Evolutionary conservation across 1,140 invertebrate species (phyloP).

Genomic region (Harpegnathos saltator): DNA sequence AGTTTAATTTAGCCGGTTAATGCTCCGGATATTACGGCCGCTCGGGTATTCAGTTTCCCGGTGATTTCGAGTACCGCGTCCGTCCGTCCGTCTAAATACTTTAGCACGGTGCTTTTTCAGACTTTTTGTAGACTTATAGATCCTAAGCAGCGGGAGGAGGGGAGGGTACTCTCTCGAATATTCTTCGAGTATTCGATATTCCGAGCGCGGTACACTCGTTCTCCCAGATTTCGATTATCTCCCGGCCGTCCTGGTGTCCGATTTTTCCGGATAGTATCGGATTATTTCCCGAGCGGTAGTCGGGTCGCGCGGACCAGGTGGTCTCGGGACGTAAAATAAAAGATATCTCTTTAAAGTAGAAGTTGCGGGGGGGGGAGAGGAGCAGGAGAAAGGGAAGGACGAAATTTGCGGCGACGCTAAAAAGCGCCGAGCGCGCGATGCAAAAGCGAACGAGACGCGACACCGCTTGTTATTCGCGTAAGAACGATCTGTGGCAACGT

Average conservation of each 20-base stretch:
- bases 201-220: too few relatives aligned
- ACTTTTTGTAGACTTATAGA: background rate
- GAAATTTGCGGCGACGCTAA: background rate
- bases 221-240: too few relatives aligned
- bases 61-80: conserved; percentile 23
- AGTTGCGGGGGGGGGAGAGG: too few relatives aligned
- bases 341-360: background rate
- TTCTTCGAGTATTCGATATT: too few relatives aligned
- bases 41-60: conserved; percentile 6
- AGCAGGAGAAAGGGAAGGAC: too few relatives aligned
- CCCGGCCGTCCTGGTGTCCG: too few relatives aligned
- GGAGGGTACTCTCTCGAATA: too few relatives aligned
- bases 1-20: conserved; percentile 47
- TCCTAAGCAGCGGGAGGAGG: too few relatives aligned
- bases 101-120: background rate
- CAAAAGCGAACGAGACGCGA: conserved; percentile 17
- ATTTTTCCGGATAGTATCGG: too few relatives aligned
- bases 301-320: too few relatives aligned
- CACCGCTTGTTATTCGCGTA: conserved; percentile 32
- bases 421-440: background rate
- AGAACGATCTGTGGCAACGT: conserved; percentile 35
- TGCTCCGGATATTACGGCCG: conserved; percentile 47
- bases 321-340: background rate
- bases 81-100: background rate
- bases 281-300: too few relatives aligned